Percentiles rank a stretch among this genome's conserved stretches.
phyloP scores from a whole-genome alignment of 2,113 vertebrate species.

The Pseudopodoces humilis region DNA sequence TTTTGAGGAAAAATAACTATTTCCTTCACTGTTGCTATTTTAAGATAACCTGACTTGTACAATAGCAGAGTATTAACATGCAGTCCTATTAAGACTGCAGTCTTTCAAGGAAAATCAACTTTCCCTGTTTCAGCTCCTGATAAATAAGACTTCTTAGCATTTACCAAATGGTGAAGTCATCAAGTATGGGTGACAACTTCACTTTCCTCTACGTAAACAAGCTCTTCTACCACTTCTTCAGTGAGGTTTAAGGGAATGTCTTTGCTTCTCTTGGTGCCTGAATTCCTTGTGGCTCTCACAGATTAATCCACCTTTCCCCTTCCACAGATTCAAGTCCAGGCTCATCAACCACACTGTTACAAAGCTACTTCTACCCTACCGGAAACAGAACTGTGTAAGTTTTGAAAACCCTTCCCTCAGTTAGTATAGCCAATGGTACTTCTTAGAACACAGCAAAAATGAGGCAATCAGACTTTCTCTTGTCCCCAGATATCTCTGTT shows the following conservation, averaged over 20 bases:
- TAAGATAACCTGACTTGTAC: not conserved
- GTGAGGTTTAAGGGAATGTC: not conserved
- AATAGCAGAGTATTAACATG: not conserved
- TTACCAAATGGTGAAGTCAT: not conserved
- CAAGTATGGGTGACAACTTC: not conserved
- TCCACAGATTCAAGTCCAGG: not conserved
- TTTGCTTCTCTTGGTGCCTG: not conserved
- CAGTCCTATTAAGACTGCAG: not conserved
- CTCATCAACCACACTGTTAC: not conserved
- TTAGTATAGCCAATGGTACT: not conserved
- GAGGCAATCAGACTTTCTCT: not conserved
- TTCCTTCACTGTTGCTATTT: not conserved
- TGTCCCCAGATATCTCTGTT: not conserved
- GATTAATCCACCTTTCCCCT: not conserved
- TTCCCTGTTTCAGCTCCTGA: not conserved
- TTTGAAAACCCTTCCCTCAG: not conserved
- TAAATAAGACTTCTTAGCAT: not conserved
- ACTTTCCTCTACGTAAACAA: not conserved
- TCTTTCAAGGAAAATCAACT: not conserved
- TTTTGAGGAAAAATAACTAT: not conserved
- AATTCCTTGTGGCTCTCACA: not conserved
- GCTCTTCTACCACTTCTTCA: not conserved
- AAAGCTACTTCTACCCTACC: not conserved
- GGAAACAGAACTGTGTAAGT: not conserved
- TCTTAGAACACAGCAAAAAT: not conserved